phyloP scores from a whole-genome alignment of 2,888 invertebrate genomes.

The Schizotus pectinicornis region DNA sequence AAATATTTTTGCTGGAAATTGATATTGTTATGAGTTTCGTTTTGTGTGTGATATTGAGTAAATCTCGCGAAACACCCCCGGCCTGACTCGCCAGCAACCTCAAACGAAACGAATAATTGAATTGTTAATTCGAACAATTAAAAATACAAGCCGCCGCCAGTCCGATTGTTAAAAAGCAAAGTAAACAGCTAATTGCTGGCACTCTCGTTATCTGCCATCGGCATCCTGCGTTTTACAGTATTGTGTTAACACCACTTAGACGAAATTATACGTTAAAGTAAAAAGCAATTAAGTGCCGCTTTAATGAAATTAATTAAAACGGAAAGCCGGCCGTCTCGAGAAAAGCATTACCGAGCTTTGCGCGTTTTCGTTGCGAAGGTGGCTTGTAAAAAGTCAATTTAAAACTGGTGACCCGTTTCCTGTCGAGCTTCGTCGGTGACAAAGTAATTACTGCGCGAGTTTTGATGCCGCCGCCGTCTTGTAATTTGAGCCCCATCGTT shows the following conservation, averaged over 20 bases:
- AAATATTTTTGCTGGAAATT: conserved; percentile 50
- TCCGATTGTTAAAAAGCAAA: conserved; percentile 24
- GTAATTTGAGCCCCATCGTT: conserved; percentile 36
- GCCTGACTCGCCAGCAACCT: not conserved
- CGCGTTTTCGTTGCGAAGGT: not conserved
- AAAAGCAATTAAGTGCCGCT: conserved; percentile 25
- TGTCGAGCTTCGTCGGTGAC: conserved; percentile 35
- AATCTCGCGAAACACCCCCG: conserved; percentile 23
- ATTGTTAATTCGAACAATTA: conserved; percentile 18
- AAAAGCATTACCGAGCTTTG: no score
- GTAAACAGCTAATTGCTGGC: conserved; percentile 36
- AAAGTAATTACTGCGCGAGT: conserved; percentile 38
- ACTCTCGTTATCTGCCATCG: conserved; percentile 35
- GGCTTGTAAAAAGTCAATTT: conserved; percentile 2
- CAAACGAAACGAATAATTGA: conserved; percentile 24
- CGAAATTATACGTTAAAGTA: conserved; percentile 40
- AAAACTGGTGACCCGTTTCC: conserved; percentile 1
- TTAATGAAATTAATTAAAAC: conserved; percentile 41
- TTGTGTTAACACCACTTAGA: conserved; percentile 39
- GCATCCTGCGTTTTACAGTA: conserved; percentile 34
- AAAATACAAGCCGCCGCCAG: no score
- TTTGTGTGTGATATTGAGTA: conserved; percentile 28
- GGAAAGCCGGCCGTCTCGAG: not conserved
- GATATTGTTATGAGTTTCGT: conserved; percentile 48
- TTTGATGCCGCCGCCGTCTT: conserved; percentile 40